Conservation (phyloP, 2,888 invertebrate species). For the Macrosiphum euphorbiae region DNA sequence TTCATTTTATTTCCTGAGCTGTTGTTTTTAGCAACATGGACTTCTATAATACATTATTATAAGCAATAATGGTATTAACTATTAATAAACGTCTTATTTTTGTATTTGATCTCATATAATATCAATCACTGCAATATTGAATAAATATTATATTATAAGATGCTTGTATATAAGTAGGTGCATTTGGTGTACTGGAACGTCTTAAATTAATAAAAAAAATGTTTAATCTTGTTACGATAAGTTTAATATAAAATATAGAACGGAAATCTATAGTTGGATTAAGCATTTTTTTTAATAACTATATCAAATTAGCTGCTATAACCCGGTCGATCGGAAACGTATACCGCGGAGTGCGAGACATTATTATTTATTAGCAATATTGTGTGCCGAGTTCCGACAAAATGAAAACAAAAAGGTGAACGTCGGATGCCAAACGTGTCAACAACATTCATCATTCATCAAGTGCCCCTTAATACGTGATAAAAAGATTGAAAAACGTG, state of each 20-base stretch:
- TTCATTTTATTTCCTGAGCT: background rate
- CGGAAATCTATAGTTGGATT: background rate
- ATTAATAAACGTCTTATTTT: too few species aligned
- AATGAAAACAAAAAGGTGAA: constrained; percentile 21
- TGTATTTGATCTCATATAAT: background rate
- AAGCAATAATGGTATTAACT: background rate
- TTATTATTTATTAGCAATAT: background rate
- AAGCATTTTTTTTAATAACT: background rate
- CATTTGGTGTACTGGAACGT: background rate
- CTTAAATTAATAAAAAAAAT: background rate
- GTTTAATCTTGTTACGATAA: background rate
- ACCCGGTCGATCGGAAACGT: background rate
- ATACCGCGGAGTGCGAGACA: background rate
- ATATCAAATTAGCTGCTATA: background rate
- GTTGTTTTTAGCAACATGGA: background rate
- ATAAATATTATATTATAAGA: background rate
- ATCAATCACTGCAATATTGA: background rate
- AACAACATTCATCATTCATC: constrained; percentile 39
- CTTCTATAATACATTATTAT: background rate
- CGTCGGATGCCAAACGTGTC: constrained; percentile 23
- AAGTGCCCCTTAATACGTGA: background rate
- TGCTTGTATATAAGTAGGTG: background rate
- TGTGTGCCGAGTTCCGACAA: too few species aligned
- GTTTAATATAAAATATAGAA: background rate
- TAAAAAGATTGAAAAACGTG: constrained; percentile 24